phyloP scores from a whole-genome alignment of 2,888 invertebrate genomes.

The Drosophila pegasa region DNA sequence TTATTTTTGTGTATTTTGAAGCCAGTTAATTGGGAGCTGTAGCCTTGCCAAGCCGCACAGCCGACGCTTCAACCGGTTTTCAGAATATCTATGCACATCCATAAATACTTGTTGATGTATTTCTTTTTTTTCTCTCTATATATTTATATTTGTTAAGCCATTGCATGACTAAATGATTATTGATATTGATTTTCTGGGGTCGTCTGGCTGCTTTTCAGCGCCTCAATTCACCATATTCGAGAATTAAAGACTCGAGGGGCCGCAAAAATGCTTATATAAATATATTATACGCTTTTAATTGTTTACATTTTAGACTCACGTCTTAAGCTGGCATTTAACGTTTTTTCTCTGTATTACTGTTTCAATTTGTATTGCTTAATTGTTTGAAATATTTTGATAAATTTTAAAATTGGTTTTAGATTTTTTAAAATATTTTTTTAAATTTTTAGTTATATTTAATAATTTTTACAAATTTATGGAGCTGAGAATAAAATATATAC shows the following conservation, averaged over 20 bases:
- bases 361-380: too few species aligned
- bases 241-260: too few species aligned
- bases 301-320: background rate
- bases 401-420: too few species aligned
- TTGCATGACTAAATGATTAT: constrained; percentile 26
- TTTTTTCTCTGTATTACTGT: too few species aligned
- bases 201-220: background rate
- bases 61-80: constrained; percentile 40
- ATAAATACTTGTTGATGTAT: constrained; percentile 36
- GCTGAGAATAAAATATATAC: too few species aligned
- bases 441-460: too few species aligned
- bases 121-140: constrained; percentile 4
- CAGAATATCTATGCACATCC: constrained; percentile 28
- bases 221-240: background rate
- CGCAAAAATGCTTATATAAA: background rate
- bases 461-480: too few species aligned
- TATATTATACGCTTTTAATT: background rate
- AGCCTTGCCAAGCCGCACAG: constrained; percentile 36
- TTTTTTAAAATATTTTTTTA: too few species aligned
- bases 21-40: constrained; percentile 30
- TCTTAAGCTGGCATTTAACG: too few species aligned
- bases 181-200: constrained; percentile 6
- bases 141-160: constrained; percentile 31
- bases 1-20: constrained; percentile 12
- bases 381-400: too few species aligned